Evolutionary conservation across 2,888 invertebrate species (phyloP), one percentile per base, ranked within the genome.

Genomic region (Leptarthrus brevirostris): DNA sequence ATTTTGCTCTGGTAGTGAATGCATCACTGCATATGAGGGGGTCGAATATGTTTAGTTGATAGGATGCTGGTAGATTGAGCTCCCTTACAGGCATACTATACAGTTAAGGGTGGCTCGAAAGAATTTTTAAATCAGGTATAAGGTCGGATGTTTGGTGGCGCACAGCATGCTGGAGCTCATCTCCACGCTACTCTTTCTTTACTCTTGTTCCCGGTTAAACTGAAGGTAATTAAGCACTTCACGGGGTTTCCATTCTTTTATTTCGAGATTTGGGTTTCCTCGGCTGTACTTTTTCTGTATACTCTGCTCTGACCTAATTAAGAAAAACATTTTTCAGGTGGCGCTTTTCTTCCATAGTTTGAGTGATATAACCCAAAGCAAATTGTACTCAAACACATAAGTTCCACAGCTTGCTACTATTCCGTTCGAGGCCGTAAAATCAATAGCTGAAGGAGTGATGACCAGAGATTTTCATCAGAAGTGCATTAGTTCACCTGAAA

Each of bases 261-360:
- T 40, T 40, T 40, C n/a, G n/a, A 40, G 40, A 40, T 40, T 40
- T 40, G 40, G 40, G 12, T 40, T 12, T 12, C n/a, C 12, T 40
- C 40, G n/a, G 6, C n/a, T 40, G 3, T 40, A 40, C 12, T 40
- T 40, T 30, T 30, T 30, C 8, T 5, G 30, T 30, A 8, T 8
- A 8, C 30, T 58, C 18, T 58, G 18, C 34, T 12, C 20, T 58
- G 36, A 58, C 58, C 36, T 20, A 36, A 18, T 58, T 58, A 18
- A 8, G 12, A n/a, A 3, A 36, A 36, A 16, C n/a, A n/a, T 3
- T 58, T n/a, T 12, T 2, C 12, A 18, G 3, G 36, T 20, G n/a
- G 14, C n/a, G 3, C 2, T 53, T 14, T n/a, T 56, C 34, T 6
- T 22, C 24, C 16, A 16, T 4, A 56, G 26, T 56, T 56, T 30